phyloP scores from a whole-genome alignment of 2,888 invertebrate genomes.

The Cephus pulcher region DNA sequence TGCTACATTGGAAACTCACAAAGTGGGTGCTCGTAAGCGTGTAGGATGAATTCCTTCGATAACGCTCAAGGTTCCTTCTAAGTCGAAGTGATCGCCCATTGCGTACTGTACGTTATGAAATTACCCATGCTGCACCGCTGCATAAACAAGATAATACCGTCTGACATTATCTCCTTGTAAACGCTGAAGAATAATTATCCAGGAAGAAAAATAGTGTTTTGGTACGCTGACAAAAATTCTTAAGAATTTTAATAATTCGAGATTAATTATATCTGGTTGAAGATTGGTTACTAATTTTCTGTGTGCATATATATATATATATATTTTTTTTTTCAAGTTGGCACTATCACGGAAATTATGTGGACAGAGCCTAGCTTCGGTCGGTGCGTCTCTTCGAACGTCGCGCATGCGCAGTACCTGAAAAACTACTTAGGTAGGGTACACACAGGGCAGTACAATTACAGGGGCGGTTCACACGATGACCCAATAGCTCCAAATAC shows the following conservation, averaged over 20 bases:
- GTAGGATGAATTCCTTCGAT: conserved; percentile 25
- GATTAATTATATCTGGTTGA: background rate
- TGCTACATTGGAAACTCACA: background rate
- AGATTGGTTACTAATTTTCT: too few relatives aligned
- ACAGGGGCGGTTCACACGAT: conserved; percentile 7
- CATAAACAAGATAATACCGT: background rate
- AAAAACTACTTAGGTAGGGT: background rate
- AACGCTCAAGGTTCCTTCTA: conserved; percentile 22
- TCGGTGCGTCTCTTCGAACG: background rate
- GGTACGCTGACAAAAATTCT: background rate
- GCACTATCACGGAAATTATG: background rate
- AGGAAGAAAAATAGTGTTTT: background rate
- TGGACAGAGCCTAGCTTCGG: background rate
- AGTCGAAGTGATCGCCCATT: conserved; percentile 5
- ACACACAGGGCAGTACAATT: background rate
- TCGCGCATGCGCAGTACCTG: background rate
- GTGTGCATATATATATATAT: too few relatives aligned
- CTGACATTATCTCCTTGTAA: background rate
- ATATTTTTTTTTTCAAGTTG: background rate
- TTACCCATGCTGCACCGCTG: background rate
- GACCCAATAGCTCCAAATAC: conserved; percentile 37
- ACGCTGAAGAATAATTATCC: background rate
- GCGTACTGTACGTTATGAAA: conserved; percentile 14
- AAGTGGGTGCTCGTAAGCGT: conserved; percentile 13
- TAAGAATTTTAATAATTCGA: background rate